Conservation (phyloP, 1,140 invertebrate species). For the Diabrotica virgifera region DNA sequence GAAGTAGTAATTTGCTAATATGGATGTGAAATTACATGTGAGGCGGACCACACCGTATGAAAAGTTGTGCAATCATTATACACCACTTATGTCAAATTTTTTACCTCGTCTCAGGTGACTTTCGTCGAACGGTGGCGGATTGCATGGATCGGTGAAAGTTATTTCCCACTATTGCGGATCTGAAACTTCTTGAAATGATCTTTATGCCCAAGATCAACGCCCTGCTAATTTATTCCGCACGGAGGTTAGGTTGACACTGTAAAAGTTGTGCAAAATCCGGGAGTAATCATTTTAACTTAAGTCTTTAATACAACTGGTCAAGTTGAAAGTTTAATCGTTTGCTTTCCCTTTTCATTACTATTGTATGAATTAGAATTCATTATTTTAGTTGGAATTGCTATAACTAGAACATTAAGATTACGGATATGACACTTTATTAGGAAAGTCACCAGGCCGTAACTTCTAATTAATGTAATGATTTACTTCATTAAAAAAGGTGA, state of each 20-base stretch:
- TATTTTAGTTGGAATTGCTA: no score
- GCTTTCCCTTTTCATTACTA: background rate
- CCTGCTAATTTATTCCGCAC: background rate
- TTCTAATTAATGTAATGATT: no score
- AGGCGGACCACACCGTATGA: background rate
- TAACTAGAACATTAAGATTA: no score
- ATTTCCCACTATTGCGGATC: background rate
- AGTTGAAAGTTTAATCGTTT: background rate
- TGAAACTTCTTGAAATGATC: background rate
- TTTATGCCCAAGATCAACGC: background rate
- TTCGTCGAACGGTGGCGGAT: background rate
- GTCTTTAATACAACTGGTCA: background rate
- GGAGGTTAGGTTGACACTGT: background rate
- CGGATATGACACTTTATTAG: no score
- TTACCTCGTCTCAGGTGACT: background rate
- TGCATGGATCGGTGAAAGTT: conserved; percentile 1
- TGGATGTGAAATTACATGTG: no score
- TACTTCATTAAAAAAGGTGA: no score
- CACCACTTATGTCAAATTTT: background rate
- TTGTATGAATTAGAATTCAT: background rate
- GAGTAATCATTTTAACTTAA: background rate
- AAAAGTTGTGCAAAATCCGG: conserved; percentile 2
- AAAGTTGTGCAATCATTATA: background rate
- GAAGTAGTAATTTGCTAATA: no score
- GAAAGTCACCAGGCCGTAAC: no score